These are phyloP conservation scores for Aptenodytes patagonicus DNA, from an alignment of 2,113 vertebrate genomes.

Conservation along the genomic window DNA sequence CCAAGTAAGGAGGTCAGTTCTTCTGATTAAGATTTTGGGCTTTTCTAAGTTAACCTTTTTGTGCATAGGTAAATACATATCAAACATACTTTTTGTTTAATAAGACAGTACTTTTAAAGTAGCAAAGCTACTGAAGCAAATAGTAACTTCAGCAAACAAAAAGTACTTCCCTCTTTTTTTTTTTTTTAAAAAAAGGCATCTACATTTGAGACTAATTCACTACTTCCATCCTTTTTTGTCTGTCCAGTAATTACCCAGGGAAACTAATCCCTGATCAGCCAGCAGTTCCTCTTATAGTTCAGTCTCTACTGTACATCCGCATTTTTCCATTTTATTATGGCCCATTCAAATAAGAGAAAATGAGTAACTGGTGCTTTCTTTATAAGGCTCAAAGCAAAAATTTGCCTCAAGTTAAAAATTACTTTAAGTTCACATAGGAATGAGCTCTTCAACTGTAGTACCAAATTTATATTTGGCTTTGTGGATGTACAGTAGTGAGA, in stretches of 20 bases:
- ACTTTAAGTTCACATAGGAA: neutral
- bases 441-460: neutral
- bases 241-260: neutral
- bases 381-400: neutral
- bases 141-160: neutral
- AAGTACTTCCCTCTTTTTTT: neutral
- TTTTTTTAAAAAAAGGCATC: rapidly evolving
- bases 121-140: neutral
- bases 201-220: neutral
- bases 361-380: neutral
- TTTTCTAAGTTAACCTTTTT: neutral
- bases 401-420: neutral
- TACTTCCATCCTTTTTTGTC: neutral
- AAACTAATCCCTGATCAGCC: neutral
- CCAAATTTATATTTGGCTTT: neutral
- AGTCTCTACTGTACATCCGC: neutral
- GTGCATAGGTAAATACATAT: neutral
- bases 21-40: neutral
- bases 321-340: neutral
- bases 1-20: neutral
- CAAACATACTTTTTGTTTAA: neutral
- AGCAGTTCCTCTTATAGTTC: neutral
- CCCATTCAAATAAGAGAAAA: neutral
- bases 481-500: neutral
- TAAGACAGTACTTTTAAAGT: neutral